phyloP scores from a whole-genome alignment of 2,113 vertebrate genomes.

The Scortum barcoo region DNA sequence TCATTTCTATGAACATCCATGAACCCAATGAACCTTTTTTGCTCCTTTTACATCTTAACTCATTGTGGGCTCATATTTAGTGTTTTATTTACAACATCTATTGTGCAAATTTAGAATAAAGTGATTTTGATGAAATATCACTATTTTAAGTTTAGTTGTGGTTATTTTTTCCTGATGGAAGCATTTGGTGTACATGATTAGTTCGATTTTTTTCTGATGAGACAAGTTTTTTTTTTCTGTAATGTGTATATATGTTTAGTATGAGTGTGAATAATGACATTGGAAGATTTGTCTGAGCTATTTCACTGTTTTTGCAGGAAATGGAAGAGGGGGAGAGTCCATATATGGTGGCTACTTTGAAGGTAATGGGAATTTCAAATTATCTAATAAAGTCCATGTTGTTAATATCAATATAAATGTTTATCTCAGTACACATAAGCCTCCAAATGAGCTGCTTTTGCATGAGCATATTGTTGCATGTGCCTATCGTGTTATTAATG shows the following conservation, averaged over 20 bases:
- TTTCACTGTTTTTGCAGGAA: conserved; percentile 84
- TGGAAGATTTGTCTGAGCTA: neutral
- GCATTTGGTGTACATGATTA: too few species aligned
- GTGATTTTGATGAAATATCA: too few species aligned
- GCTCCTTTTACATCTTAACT: too few species aligned
- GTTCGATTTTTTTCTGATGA: too few species aligned
- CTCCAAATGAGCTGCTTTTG: conserved; percentile 79
- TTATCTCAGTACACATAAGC: neutral
- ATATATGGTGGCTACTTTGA: conserved; percentile 99
- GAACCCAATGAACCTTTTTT: too few species aligned
- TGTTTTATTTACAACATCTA: too few species aligned
- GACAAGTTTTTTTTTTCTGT: neutral
- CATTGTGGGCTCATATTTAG: too few species aligned
- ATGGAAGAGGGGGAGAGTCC: conserved; percentile 98
- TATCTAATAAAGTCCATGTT: conserved; percentile 28
- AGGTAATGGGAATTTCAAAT: conserved; percentile 87
- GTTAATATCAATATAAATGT: conserved; percentile 24
- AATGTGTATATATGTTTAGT: neutral
- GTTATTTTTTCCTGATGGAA: too few species aligned
- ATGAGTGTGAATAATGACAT: neutral
- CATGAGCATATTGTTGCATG: conserved; percentile 93
- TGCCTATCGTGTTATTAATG: conserved; percentile 84
- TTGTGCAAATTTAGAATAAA: too few species aligned
- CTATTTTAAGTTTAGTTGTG: too few species aligned
- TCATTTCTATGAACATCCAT: neutral